Conservation (phyloP, 1,140 invertebrate species). For the Copidosoma floridanum region DNA sequence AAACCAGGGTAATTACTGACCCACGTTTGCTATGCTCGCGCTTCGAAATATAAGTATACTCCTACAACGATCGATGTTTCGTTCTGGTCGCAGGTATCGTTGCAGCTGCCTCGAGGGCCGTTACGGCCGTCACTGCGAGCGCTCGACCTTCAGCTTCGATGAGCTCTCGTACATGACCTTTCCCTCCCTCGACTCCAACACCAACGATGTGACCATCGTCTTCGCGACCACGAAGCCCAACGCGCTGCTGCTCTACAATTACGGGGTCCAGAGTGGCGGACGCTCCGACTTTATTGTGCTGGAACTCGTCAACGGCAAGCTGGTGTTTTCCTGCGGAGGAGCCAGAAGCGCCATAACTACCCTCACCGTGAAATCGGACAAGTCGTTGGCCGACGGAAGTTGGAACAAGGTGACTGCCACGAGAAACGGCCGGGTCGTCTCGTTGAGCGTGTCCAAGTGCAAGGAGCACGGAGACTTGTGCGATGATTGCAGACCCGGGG, state of each 20-base stretch:
- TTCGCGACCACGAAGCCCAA: constrained; percentile 88
- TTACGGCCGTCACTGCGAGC: constrained; percentile 89
- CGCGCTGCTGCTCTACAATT: constrained; percentile 86
- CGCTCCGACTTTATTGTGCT: constrained; percentile 90
- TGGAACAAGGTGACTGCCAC: constrained; percentile 92
- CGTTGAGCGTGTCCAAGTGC: constrained; percentile 77
- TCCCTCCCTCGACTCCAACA: constrained; percentile 77
- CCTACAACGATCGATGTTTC: background rate
- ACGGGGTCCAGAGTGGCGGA: constrained; percentile 79
- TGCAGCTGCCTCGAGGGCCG: constrained; percentile 84
- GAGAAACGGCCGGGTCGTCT: constrained; percentile 81
- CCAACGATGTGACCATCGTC: constrained; percentile 86
- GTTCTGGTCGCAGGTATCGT: constrained; percentile 59
- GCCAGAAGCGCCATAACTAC: constrained; percentile 81
- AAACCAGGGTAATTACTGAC: constrained; percentile 62
- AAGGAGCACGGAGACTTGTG: constrained; percentile 83
- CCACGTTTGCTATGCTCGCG: background rate
- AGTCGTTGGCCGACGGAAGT: constrained; percentile 75
- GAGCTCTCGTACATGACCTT: constrained; percentile 89
- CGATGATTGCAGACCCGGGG: constrained; percentile 79
- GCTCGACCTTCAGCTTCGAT: constrained; percentile 83
- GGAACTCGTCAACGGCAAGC: constrained; percentile 78
- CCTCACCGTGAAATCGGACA: constrained; percentile 65
- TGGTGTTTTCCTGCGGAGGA: constrained; percentile 87
- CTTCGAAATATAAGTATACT: background rate